These are phyloP conservation scores for Sarcoramphus papa DNA, from an alignment of 2,797 vertebrate species.

Conservation along the genomic window DNA sequence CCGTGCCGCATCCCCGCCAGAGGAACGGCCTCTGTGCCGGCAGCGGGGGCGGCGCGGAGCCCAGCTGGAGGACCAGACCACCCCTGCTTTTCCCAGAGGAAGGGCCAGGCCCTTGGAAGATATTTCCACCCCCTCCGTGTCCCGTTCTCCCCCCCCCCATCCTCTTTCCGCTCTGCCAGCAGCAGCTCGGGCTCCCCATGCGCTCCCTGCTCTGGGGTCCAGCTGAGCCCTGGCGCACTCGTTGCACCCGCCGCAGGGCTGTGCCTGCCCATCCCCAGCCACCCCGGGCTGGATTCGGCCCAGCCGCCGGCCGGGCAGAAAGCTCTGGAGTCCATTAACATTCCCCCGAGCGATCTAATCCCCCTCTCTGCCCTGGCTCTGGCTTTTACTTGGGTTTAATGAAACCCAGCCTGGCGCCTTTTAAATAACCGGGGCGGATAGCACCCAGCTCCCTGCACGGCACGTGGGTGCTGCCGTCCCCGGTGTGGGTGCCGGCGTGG, in stretches of 20 bases:
- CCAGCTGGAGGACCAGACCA: not conserved
- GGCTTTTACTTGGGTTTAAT: constrained; percentile 38
- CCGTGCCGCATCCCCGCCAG: not conserved
- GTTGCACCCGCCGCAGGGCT: not conserved
- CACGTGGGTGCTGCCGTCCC: not conserved
- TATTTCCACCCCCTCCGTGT: not conserved
- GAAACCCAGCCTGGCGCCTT: constrained; percentile 50
- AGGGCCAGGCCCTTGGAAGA: not conserved
- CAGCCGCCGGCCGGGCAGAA: not conserved
- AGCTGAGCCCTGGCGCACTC: not conserved
- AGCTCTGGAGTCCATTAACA: constrained; percentile 50
- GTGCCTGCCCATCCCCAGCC: not conserved
- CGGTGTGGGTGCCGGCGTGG: not conserved
- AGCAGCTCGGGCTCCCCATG: not conserved
- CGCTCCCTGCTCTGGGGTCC: not conserved
- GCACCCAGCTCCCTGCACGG: not conserved
- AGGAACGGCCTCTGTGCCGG: not conserved
- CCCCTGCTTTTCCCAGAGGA: not conserved
- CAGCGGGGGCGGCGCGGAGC: not conserved
- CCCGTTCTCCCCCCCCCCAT: not conserved
- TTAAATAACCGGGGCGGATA: not conserved
- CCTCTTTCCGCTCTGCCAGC: not conserved
- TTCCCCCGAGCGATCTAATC: constrained; percentile 36
- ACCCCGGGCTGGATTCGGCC: not conserved
- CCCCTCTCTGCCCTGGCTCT: constrained; percentile 43